phyloP scores from a whole-genome alignment of 2,113 vertebrate genomes.

The Myanophis thanlyinensis region DNA sequence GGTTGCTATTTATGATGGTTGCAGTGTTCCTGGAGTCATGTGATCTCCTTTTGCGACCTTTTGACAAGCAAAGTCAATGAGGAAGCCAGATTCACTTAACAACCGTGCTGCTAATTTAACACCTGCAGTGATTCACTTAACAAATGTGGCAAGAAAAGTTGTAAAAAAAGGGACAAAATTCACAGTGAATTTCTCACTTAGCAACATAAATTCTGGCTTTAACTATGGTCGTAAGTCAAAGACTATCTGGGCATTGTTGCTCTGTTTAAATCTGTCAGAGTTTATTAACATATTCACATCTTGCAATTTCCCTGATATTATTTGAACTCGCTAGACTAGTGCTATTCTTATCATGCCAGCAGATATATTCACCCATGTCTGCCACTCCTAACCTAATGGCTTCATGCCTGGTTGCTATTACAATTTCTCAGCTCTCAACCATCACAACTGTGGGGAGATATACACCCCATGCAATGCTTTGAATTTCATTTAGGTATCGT shows the following conservation, averaged over 20 bases:
- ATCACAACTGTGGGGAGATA: neutral
- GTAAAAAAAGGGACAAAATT: neutral
- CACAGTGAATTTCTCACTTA: neutral
- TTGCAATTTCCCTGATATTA: neutral
- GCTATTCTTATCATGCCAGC: neutral
- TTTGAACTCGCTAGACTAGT: neutral
- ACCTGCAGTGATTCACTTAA: neutral
- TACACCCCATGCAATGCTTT: neutral
- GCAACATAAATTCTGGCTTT: neutral
- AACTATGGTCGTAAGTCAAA: neutral
- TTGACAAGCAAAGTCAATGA: neutral
- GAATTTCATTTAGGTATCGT: neutral
- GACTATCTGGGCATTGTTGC: neutral
- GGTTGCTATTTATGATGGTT: neutral
- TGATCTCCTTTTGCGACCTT: neutral
- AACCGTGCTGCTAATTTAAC: neutral
- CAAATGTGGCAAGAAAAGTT: neutral
- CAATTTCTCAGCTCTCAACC: neutral
- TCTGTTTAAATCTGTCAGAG: neutral
- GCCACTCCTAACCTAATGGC: neutral
- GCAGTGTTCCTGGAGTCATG: neutral
- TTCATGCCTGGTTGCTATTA: neutral
- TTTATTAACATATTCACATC: neutral
- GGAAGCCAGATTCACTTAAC: neutral
- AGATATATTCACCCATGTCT: neutral